Conservation (phyloP, 2,797 vertebrate species). For the Coranthus polyacanthus region DNA sequence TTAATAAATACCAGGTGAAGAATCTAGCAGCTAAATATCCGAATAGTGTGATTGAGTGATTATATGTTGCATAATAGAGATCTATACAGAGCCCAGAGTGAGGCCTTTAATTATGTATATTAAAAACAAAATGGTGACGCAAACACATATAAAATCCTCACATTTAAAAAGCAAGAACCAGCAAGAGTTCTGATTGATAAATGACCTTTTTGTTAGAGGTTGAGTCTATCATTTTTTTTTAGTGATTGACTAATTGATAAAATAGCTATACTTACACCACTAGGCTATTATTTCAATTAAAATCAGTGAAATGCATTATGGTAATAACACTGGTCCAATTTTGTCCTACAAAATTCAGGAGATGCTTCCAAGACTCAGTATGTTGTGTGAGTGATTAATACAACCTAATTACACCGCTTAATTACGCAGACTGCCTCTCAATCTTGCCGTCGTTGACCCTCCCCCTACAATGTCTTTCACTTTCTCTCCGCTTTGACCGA, state of each 20-base stretch:
- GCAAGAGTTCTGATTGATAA: too few species aligned
- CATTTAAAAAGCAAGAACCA: too few species aligned
- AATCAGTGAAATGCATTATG: constrained; percentile 13
- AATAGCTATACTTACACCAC: neutral
- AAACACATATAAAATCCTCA: too few species aligned
- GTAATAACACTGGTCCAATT: neutral
- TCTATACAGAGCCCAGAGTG: too few species aligned
- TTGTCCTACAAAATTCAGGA: constrained; percentile 10
- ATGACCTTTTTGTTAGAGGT: too few species aligned
- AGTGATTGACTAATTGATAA: neutral
- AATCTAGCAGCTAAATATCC: too few species aligned
- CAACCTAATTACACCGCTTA: constrained; percentile 61
- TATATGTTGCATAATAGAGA: too few species aligned
- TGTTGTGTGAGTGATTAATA: constrained; percentile 58
- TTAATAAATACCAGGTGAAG: too few species aligned
- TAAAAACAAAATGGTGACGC: too few species aligned
- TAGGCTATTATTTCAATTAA: neutral
- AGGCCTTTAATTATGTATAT: too few species aligned
- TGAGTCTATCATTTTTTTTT: neutral
- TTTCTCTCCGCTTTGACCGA: constrained; percentile 30
- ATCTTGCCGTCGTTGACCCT: constrained; percentile 39
- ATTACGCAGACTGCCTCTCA: constrained; percentile 55
- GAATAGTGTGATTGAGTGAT: too few species aligned
- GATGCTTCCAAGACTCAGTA: constrained; percentile 23
- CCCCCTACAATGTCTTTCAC: constrained; percentile 5